Evolutionary conservation across 1,140 invertebrate genomes (phyloP).

Genomic region (Pseudomyrmex sp.): DNA sequence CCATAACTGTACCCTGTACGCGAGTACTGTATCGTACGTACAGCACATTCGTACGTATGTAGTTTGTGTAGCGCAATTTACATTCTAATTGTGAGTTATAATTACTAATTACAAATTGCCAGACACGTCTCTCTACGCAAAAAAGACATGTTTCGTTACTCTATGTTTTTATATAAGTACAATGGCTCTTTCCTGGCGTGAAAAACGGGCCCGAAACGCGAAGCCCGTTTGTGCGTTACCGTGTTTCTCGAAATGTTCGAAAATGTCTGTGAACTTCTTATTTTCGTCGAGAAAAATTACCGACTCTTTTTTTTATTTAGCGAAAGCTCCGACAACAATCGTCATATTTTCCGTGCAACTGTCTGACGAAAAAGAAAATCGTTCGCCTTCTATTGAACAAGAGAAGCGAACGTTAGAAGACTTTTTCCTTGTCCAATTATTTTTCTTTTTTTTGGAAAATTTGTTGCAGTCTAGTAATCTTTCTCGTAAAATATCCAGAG

Average conservation of each 20-base stretch:
- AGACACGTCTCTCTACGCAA: neutral
- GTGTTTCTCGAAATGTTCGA: neutral
- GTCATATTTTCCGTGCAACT: neutral
- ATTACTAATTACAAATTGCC: slow-evolving; percentile 25
- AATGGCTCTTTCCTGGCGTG: slow-evolving; percentile 36
- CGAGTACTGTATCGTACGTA: neutral
- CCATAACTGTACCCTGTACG: slow-evolving; percentile 4
- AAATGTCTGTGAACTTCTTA: neutral
- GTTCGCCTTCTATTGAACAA: neutral
- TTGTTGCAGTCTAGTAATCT: slow-evolving; percentile 40
- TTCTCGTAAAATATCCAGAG: slow-evolving; percentile 4
- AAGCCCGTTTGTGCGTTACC: neutral
- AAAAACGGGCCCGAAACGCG: neutral
- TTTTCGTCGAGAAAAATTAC: neutral
- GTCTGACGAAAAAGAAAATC: neutral
- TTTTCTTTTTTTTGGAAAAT: slow-evolving; percentile 9
- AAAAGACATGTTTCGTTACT: slow-evolving; percentile 17
- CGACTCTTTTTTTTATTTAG: neutral
- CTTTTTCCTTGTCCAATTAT: slow-evolving; percentile 3
- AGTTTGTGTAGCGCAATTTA: neutral
- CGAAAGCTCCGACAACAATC: neutral
- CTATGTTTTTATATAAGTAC: slow-evolving; percentile 33
- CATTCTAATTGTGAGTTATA: slow-evolving; percentile 17
- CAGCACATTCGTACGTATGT: no score
- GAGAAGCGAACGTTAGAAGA: neutral